Conservation (phyloP, 30 jellyfish, hydroid and myxozoan genomes). For the Cassiopea andromeda region DNA sequence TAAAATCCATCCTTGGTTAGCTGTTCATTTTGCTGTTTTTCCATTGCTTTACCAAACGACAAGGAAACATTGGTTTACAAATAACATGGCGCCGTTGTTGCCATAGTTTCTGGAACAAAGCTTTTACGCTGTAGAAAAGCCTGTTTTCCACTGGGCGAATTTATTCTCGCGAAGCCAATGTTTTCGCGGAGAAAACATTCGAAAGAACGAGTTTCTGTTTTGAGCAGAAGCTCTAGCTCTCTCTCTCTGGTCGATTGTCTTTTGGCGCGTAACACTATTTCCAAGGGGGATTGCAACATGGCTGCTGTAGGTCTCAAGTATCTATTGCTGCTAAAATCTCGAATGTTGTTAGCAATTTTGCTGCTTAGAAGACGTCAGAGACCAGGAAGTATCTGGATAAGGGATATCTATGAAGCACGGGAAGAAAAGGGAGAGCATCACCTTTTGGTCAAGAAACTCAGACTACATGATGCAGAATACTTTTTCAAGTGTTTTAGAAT, state of each 20-base stretch:
- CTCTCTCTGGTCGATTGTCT: neutral
- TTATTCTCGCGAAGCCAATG: neutral
- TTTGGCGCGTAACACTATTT: neutral
- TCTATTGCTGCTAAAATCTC: constrained; percentile 39
- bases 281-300: constrained; percentile 18
- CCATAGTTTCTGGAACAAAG: neutral
- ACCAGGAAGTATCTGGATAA: constrained; percentile 20
- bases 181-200: constrained; percentile 1
- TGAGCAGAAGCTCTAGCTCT: constrained; percentile 18
- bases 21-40: neutral
- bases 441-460: constrained; percentile 56
- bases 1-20: neutral
- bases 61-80: neutral
- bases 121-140: too few species aligned
- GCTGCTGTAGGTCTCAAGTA: constrained; percentile 57
- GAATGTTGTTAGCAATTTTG: constrained; percentile 18
- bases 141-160: constrained; percentile 4
- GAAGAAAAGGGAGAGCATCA: constrained; percentile 52
- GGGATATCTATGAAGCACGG: constrained; percentile 35
- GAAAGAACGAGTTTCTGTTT: constrained; percentile 10
- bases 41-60: neutral
- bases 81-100: neutral
- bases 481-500: constrained; percentile 62
- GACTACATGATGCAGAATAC: constrained; percentile 55
- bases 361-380: constrained; percentile 52